Evolutionary conservation across 2,888 invertebrate genomes (phyloP).

Genomic region (Neria commutata): DNA sequence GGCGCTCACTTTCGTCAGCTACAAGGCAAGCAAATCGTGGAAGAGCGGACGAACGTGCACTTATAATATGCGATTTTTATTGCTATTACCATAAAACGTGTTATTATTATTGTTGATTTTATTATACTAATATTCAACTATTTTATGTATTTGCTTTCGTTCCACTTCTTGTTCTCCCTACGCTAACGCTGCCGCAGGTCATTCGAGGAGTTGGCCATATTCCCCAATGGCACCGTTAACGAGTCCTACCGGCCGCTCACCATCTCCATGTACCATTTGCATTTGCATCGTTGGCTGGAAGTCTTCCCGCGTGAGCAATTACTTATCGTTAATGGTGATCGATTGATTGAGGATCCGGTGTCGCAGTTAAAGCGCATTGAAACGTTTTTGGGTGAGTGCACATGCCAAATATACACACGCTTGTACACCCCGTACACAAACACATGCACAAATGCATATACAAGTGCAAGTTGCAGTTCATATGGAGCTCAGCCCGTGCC

Average conservation of each 20-base stretch:
- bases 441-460: background rate
- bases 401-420: background rate
- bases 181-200: too few relatives aligned
- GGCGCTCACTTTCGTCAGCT: too few relatives aligned
- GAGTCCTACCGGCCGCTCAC: slow-evolving; percentile 82
- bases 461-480: background rate
- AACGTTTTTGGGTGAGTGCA: slow-evolving; percentile 77
- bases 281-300: slow-evolving; percentile 90
- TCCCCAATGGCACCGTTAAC: slow-evolving; percentile 82
- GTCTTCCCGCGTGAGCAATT: slow-evolving; percentile 91
- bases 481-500: background rate
- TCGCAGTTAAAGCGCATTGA: slow-evolving; percentile 87
- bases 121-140: too few relatives aligned
- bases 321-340: slow-evolving; percentile 93
- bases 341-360: slow-evolving; percentile 87
- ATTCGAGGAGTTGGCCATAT: slow-evolving; percentile 82
- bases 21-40: too few relatives aligned
- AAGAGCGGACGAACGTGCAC: too few relatives aligned
- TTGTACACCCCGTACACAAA: background rate
- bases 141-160: background rate
- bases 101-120: background rate
- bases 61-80: too few relatives aligned
- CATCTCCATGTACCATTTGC: slow-evolving; percentile 89
- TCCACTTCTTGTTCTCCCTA: too few relatives aligned
- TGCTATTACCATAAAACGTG: background rate